Conservation (phyloP, 2,888 invertebrate species). For the Clitarchus hookeri region DNA sequence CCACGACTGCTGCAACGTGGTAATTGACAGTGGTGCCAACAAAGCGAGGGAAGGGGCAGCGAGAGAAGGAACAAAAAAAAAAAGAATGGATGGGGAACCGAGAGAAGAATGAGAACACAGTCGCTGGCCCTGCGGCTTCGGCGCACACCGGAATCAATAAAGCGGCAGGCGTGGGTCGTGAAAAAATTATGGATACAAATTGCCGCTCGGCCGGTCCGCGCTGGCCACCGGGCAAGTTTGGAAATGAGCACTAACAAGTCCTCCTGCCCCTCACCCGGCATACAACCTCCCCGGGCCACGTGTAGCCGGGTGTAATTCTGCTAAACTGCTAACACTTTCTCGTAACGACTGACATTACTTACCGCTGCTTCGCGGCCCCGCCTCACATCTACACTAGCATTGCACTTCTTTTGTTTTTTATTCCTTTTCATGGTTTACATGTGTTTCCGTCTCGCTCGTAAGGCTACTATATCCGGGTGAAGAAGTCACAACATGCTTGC, state of each 20-base stretch:
- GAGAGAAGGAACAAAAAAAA: not conserved
- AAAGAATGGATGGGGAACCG: not conserved
- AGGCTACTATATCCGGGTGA: no score
- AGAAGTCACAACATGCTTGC: no score
- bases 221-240: not conserved
- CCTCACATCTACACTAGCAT: not conserved
- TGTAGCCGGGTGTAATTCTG: not conserved
- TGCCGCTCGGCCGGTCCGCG: not conserved
- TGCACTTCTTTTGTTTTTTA: no score
- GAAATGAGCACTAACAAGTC: not conserved
- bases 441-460: no score
- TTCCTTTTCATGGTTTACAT: no score
- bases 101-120: constrained; percentile 1
- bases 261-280: not conserved
- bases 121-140: not conserved
- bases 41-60: not conserved
- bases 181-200: not conserved
- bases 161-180: not conserved
- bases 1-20: not conserved
- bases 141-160: not conserved
- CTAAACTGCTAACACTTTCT: not conserved
- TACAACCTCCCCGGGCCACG: not conserved
- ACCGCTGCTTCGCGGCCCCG: not conserved
- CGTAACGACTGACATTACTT: constrained; percentile 9
- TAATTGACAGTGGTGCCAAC: not conserved